A percentile compares a stretch with the other conserved stretches of the same genome.
These are phyloP conservation scores for Pasiphila rectangulata DNA, from an alignment of 2,888 invertebrate genomes.

Conservation along the genomic window DNA sequence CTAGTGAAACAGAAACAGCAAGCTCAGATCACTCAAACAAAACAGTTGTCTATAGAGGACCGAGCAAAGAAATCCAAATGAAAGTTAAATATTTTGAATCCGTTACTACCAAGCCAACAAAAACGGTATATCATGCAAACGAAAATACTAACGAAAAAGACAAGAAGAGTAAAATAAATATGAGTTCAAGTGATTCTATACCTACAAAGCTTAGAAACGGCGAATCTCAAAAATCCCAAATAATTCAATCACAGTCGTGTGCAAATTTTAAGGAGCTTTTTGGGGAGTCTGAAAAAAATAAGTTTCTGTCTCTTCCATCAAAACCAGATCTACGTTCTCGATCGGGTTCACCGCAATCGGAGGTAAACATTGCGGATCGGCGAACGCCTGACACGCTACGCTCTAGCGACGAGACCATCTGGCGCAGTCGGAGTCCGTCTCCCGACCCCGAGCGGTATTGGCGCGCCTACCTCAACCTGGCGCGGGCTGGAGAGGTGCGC, in stretches of 20 bases:
- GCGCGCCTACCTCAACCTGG: constrained; percentile 85
- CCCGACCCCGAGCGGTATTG: constrained; percentile 87
- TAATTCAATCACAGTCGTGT: constrained; percentile 84
- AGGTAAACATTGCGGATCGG: constrained; percentile 68
- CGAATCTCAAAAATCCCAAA: constrained; percentile 50
- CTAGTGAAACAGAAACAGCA: constrained; percentile 86
- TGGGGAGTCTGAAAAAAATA: constrained; percentile 85
- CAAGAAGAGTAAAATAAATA: constrained; percentile 43
- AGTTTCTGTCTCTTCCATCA: constrained; percentile 78
- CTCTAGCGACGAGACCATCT: constrained; percentile 84
- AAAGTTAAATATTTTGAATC: constrained; percentile 92
- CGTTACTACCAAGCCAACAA: constrained; percentile 74
- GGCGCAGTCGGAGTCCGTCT: constrained; percentile 86
- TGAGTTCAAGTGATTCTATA: constrained; percentile 15
- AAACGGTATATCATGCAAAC: constrained; percentile 75
- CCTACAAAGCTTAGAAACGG: constrained; percentile 37
- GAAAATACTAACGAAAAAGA: constrained; percentile 76
- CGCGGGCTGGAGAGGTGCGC: constrained; percentile 88
- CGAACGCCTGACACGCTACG: constrained; percentile 76
- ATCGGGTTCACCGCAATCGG: constrained; percentile 79
- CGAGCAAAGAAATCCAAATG: constrained; percentile 83
- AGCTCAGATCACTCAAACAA: constrained; percentile 86
- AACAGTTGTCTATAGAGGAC: constrained; percentile 83
- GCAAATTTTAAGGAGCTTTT: constrained; percentile 90
- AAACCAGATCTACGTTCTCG: constrained; percentile 67